A percentile compares a stretch with the other conserved stretches of the same genome.
These are phyloP conservation scores for Cephus nigrinus DNA, from an alignment of 2,888 invertebrate species.

Conservation along the genomic window DNA sequence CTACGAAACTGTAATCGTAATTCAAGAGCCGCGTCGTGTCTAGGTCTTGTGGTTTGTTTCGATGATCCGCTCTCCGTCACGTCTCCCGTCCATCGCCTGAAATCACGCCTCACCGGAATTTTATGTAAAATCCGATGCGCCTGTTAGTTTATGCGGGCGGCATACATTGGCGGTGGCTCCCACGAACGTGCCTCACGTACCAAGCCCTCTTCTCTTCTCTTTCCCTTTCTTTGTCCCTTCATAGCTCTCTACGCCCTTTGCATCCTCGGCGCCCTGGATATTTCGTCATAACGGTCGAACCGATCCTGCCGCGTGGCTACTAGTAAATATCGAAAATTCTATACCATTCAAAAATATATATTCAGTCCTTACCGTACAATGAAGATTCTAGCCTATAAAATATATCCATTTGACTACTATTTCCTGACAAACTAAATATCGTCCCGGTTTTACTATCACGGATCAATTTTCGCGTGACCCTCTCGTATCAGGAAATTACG, in stretches of 20 bases:
- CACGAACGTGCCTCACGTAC: constrained; percentile 64
- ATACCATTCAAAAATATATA: neutral
- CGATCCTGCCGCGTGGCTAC: neutral
- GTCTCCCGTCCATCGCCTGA: constrained; percentile 56
- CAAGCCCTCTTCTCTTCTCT: constrained; percentile 50
- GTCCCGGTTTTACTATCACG: neutral
- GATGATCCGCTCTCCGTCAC: constrained; percentile 54
- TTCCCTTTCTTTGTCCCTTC: constrained; percentile 35
- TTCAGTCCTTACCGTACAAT: neutral
- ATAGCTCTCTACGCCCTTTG: constrained; percentile 40
- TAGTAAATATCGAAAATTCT: neutral
- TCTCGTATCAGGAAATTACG: constrained; percentile 33
- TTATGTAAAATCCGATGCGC: constrained; percentile 66
- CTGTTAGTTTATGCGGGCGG: constrained; percentile 66
- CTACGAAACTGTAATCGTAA: constrained; percentile 52
- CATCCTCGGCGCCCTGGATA: constrained; percentile 11
- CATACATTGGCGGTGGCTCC: constrained; percentile 63
- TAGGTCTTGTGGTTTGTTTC: constrained; percentile 33
- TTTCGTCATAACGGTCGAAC: constrained; percentile 12
- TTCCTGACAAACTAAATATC: neutral
- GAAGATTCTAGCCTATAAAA: neutral
- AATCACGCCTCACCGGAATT: constrained; percentile 60
- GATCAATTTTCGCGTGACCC: constrained; percentile 41
- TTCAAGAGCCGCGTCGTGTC: constrained; percentile 37
- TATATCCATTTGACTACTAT: neutral